phyloP scores from a whole-genome alignment of 2,113 vertebrate species.

The Uria aalge region DNA sequence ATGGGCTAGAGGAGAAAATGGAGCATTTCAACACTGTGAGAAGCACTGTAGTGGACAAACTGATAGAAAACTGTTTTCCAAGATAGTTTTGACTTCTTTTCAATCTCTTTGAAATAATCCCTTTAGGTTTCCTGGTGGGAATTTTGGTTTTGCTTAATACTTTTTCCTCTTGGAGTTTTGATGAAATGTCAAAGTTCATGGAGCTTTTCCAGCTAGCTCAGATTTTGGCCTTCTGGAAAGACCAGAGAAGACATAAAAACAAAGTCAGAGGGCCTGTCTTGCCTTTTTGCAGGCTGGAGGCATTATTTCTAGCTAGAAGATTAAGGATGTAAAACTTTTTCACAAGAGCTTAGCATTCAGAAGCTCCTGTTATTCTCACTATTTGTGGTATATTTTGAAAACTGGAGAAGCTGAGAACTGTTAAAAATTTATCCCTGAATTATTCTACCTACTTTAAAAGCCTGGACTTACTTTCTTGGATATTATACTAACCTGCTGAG shows the following conservation, averaged over 20 bases:
- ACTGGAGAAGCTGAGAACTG: not conserved
- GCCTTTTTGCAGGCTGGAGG: not conserved
- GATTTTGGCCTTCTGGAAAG: not conserved
- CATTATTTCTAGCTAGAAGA: not conserved
- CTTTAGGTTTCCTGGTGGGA: not conserved
- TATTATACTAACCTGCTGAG: not conserved
- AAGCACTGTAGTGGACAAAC: not conserved
- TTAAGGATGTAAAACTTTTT: not conserved
- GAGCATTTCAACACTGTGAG: not conserved
- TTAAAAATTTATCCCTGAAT: not conserved
- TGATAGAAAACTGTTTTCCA: not conserved
- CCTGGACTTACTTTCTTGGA: not conserved
- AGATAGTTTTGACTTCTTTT: not conserved
- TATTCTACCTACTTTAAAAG: not conserved
- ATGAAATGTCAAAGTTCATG: not conserved
- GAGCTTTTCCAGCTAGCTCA: not conserved
- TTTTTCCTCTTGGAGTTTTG: not conserved
- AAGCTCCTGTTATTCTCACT: not conserved
- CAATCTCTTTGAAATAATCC: not conserved
- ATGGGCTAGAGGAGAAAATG: not conserved
- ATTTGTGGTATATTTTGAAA: not conserved
- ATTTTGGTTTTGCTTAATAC: not conserved
- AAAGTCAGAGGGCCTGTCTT: not conserved
- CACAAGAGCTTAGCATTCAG: not conserved
- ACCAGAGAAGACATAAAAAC: not conserved